Evolutionary conservation across 2,797 vertebrate species (phyloP).

Genomic region (Syncerus caffer): DNA sequence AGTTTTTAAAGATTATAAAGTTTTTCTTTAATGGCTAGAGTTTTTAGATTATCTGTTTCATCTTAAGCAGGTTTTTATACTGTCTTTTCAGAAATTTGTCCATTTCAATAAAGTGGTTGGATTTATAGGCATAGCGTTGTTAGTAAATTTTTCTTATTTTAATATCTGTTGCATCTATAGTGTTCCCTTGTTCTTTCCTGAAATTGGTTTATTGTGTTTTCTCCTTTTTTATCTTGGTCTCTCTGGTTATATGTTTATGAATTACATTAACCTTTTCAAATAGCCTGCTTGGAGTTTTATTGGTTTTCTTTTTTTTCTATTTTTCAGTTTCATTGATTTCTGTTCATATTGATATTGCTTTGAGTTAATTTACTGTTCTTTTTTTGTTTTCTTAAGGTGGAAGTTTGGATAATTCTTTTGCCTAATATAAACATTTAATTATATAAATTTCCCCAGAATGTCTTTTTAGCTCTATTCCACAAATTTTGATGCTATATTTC

Average conservation of each 20-base stretch:
- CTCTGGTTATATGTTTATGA: not conserved
- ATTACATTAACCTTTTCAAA: constrained; percentile 9
- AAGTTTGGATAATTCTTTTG: not conserved
- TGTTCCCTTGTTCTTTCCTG: not conserved
- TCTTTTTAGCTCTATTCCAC: not conserved
- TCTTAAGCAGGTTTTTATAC: not conserved
- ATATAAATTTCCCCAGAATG: not conserved
- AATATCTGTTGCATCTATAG: not conserved
- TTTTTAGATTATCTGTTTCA: not conserved
- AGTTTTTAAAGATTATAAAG: not conserved
- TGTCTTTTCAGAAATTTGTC: not conserved
- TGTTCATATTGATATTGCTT: not conserved
- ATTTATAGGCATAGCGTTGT: not conserved
- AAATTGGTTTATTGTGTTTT: not conserved
- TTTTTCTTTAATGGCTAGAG: not conserved
- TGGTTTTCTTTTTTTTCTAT: not conserved
- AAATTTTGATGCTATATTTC: not conserved
- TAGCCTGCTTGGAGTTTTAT: not conserved
- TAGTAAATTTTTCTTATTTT: not conserved
- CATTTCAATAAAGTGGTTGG: not conserved
- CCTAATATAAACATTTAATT: not conserved
- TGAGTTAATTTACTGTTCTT: not conserved
- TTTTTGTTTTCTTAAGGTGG: not conserved
- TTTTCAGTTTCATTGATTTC: not conserved
- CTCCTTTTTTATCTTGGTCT: not conserved